Evolutionary conservation across 2,113 vertebrate species (phyloP), one percentile per base, ranked within the genome.

Genomic region (Onychorhynchus coronatus): DNA sequence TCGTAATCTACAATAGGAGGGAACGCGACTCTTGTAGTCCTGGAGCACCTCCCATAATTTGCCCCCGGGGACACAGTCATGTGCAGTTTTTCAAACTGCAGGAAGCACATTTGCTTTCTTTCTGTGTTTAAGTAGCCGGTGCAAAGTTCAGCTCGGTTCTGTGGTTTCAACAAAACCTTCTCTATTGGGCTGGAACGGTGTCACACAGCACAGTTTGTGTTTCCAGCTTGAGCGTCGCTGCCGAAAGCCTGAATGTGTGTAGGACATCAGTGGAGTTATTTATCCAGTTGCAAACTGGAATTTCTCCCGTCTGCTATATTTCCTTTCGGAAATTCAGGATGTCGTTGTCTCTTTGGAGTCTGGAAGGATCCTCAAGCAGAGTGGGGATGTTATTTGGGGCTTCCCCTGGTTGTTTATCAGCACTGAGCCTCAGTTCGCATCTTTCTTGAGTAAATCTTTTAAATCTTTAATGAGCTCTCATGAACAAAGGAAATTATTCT

Each of bases 71-170:
- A 93, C 61, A 67, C 19, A 66, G 85, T 44, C 90, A 8, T 49
- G 91, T 46, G 85, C 95, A 95, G 50, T 12, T 91, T 94, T 94
- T 94, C 91, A 92, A 37, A 21, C 90, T 95, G 41, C 95, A 97
- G 93, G 95, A 96, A 96, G 85, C 92, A 94, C 88, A 81, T 96
- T 96, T 94, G 68, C 88, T 96, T 93, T 75, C 83, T 65, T 78
- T 90, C 21, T 88, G 85, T 83, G 93, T 95, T 88, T 37, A 92
- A 92, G 95, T 88, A 95, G 96, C 93, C 11, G 0, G 85, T 84
- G 92, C 95, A 93, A 89, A 95, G 95, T 89, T 95, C 88, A 95
- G 59, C 81, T 93, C 90, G 78, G 95, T 82, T 47, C 88, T 37
- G 71, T 90, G 91, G 47, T 86, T 93, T 63, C 73, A 65, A 86